Percentiles rank a stretch among this genome's conserved stretches.
Evolutionary conservation across 2,113 vertebrate genomes (phyloP).

Genomic region (Poeciliopsis turrubarensis): DNA sequence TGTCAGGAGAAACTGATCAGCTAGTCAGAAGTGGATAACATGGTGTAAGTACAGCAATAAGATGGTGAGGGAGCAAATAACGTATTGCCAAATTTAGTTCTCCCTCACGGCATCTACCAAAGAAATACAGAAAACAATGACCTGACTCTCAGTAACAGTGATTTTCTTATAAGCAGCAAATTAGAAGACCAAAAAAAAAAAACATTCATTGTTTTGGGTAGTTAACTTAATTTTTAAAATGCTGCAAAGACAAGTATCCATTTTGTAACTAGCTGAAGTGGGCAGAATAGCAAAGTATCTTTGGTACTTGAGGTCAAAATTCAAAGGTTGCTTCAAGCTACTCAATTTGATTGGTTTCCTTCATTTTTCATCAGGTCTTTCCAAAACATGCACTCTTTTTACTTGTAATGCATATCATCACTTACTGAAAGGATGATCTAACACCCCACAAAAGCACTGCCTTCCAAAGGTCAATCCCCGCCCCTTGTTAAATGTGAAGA

Average conservation of each 20-base stretch:
- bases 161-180: neutral
- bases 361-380: slow-evolving; percentile 6
- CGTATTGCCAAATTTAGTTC: neutral
- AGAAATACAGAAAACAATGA: neutral
- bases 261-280: neutral
- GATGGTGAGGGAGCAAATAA: neutral
- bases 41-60: neutral
- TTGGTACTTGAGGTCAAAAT: neutral
- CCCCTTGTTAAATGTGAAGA: slow-evolving; percentile 51
- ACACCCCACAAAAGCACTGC: neutral
- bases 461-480: slow-evolving; percentile 61
- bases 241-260: neutral
- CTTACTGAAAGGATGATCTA: neutral
- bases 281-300: neutral
- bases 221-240: neutral
- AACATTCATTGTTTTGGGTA: too few species aligned
- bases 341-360: neutral
- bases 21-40: neutral
- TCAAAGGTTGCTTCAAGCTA: neutral
- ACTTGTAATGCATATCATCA: neutral
- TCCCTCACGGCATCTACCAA: neutral
- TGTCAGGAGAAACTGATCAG: neutral
- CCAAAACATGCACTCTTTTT: slow-evolving; percentile 1
- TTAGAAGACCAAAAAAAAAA: too few species aligned
- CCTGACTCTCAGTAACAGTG: neutral